Percentiles rank a stretch among this genome's conserved stretches.
phyloP scores from a whole-genome alignment of 2,113 vertebrate genomes.

The Thinocorus orbignyianus region DNA sequence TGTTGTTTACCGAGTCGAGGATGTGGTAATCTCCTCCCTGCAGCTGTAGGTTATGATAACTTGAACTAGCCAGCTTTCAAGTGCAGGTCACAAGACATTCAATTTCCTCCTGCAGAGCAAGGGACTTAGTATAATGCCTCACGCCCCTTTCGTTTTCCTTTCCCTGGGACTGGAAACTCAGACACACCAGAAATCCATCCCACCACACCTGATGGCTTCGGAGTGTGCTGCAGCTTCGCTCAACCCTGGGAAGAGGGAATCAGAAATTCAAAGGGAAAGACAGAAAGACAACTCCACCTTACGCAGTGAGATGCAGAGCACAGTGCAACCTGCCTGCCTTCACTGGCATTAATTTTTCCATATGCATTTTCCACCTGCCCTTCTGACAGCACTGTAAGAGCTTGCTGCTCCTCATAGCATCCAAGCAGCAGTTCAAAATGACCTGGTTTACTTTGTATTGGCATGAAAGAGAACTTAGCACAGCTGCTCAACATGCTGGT shows the following conservation, averaged over 20 bases:
- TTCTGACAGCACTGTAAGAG: neutral
- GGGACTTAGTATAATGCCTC: neutral
- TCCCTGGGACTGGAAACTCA: neutral
- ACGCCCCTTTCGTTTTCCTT: neutral
- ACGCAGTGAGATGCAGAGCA: neutral
- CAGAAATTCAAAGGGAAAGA: neutral
- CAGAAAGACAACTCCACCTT: neutral
- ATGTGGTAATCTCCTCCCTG: conserved; percentile 29
- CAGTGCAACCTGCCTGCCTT: neutral
- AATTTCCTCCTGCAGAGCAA: neutral
- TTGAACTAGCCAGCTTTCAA: conserved; percentile 39
- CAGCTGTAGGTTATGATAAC: conserved; percentile 33
- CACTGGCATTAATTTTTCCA: neutral
- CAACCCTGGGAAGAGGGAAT: fast-evolving
- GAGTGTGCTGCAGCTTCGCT: neutral
- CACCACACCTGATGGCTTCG: neutral
- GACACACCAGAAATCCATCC: neutral
- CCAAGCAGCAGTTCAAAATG: neutral
- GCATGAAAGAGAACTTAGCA: neutral
- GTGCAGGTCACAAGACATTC: neutral
- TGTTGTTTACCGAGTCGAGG: neutral
- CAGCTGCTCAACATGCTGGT: fast-evolving
- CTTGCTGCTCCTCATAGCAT: neutral
- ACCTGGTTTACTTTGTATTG: fast-evolving
- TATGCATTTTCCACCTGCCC: neutral